Evolutionary conservation across 2,888 invertebrate genomes (phyloP).

Genomic region (Drosophila lacicola): DNA sequence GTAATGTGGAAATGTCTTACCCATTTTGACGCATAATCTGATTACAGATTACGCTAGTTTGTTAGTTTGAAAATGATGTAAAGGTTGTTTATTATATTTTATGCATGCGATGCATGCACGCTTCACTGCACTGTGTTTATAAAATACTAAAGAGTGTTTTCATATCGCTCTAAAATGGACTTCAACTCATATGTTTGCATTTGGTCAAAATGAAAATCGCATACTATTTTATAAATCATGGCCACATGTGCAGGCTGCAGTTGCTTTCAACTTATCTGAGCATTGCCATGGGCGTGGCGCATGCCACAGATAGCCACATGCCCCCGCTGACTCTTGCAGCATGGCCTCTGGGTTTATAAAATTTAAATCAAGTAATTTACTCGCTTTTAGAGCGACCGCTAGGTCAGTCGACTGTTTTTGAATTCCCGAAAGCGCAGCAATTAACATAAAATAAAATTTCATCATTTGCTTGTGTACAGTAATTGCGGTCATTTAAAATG

Average conservation of each 20-base stretch:
- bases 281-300: slow-evolving; percentile 30
- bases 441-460: slow-evolving; percentile 65
- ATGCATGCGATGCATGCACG: neutral
- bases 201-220: slow-evolving; percentile 66
- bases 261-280: slow-evolving; percentile 31
- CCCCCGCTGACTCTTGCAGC: neutral
- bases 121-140: neutral
- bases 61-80: too few relatives aligned
- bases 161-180: neutral
- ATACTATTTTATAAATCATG: slow-evolving; percentile 73
- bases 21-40: too few relatives aligned
- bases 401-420: slow-evolving; percentile 22
- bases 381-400: slow-evolving; percentile 63
- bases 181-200: slow-evolving; percentile 17
- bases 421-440: slow-evolving; percentile 46
- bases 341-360: slow-evolving; percentile 2
- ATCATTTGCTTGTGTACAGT: slow-evolving; percentile 41
- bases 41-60: too few relatives aligned
- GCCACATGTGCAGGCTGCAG: slow-evolving; percentile 48
- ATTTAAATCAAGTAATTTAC: slow-evolving; percentile 73
- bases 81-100: neutral
- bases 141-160: slow-evolving; percentile 9
- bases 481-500: slow-evolving; percentile 62
- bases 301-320: slow-evolving; percentile 8
- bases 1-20: too few relatives aligned